phyloP scores from a whole-genome alignment of 2,888 invertebrate species.

The Rotaria sp. region DNA sequence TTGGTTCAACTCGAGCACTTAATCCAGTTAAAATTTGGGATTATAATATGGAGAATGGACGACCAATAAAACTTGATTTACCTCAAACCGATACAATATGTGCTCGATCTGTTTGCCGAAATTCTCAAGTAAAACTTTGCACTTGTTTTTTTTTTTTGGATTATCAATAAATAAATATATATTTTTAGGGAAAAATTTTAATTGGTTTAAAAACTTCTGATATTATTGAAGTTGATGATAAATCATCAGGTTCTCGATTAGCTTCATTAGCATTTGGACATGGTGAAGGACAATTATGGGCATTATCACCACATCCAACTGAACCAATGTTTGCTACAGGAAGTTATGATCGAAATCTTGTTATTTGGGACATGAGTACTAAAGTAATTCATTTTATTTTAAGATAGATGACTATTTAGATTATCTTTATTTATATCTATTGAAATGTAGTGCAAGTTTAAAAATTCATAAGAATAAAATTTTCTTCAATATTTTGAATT shows the following conservation, averaged over 20 bases:
- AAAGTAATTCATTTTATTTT: constrained; percentile 45
- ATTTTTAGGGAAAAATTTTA: constrained; percentile 51
- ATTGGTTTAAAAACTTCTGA: constrained; percentile 53
- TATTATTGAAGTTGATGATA: constrained; percentile 52
- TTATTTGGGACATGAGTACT: constrained; percentile 50
- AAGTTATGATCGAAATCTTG: constrained; percentile 53
- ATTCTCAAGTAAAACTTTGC: constrained; percentile 1
- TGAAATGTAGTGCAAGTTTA: no score
- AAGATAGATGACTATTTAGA: no score
- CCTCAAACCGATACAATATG: constrained; percentile 47
- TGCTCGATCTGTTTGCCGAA: constrained; percentile 52
- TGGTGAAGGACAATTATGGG: constrained; percentile 55
- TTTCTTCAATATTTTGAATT: no score
- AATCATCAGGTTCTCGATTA: constrained; percentile 46
- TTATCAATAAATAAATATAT: neutral
- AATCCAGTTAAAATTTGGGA: constrained; percentile 55
- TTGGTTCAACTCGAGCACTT: constrained; percentile 42
- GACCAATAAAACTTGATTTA: constrained; percentile 43
- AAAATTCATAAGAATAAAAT: no score
- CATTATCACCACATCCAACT: constrained; percentile 51
- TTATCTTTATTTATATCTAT: no score
- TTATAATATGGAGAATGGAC: constrained; percentile 54
- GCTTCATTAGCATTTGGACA: constrained; percentile 49
- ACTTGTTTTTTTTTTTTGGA: no score
- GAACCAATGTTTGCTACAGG: constrained; percentile 49